A percentile compares a stretch with the other conserved stretches of the same genome.
These are phyloP conservation scores for Allobates femoralis DNA, from an alignment of 2,797 vertebrate species.

Conservation along the genomic window DNA sequence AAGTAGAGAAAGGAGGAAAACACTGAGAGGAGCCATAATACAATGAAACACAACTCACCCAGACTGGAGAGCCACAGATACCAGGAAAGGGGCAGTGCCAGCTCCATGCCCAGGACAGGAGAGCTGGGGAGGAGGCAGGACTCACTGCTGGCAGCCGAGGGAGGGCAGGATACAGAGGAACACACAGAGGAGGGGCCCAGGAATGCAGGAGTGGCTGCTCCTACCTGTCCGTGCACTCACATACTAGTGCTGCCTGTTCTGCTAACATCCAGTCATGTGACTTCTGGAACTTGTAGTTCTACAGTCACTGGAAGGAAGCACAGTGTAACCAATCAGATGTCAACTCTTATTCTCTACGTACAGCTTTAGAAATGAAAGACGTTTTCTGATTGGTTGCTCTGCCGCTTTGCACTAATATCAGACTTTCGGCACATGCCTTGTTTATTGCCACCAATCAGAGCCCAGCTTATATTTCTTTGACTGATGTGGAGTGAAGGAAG, in stretches of 20 bases:
- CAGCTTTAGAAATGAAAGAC: neutral
- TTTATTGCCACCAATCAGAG: neutral
- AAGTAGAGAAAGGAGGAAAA: neutral
- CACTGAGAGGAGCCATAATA: neutral
- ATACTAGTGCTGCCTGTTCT: neutral
- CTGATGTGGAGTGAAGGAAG: neutral
- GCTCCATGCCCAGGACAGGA: slow-evolving; percentile 55
- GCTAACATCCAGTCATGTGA: neutral
- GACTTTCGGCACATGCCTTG: neutral
- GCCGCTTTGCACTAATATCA: too few species aligned
- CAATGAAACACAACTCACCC: slow-evolving; percentile 38
- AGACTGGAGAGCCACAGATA: slow-evolving; percentile 35
- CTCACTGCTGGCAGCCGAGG: slow-evolving; percentile 21
- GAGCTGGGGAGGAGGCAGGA: slow-evolving; percentile 40
- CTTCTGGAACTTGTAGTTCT: slow-evolving; percentile 25
- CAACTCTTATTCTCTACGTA: neutral
- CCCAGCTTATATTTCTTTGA: neutral
- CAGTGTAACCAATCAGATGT: neutral
- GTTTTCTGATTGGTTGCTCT: neutral
- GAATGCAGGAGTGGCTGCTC: slow-evolving; percentile 15
- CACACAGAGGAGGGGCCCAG: slow-evolving; percentile 38
- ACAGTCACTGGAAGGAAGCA: neutral
- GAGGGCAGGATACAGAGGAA: slow-evolving; percentile 33
- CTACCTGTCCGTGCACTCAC: slow-evolving; percentile 19
- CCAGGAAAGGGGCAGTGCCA: slow-evolving; percentile 59